Evolutionary conservation across 2,888 invertebrate species (phyloP), one percentile per base, ranked within the genome.

Genomic region (Nemotelus pantherinus): DNA sequence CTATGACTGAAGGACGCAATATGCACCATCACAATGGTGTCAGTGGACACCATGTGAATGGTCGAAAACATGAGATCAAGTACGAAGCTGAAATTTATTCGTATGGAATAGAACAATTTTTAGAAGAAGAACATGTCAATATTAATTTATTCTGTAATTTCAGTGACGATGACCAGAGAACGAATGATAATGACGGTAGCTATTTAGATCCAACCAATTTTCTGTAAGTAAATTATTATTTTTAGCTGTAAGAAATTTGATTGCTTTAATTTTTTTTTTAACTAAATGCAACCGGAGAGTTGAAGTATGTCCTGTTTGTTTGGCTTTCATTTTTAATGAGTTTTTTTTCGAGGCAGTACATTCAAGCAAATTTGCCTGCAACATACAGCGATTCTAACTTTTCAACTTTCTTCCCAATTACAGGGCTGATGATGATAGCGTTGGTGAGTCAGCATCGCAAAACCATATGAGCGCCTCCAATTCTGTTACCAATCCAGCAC

Each of bases 51-150:
- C 65, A 76, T 7, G 71, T 39, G 9, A 77, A 77, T 9, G 77
- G 75, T 55, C 64, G 71, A 44, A 44, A 10, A 25, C 60, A 65
- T n/a, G 76, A 76, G 39, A 58, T 79, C 3, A 79, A 79, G 77
- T 79, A 79, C 47, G 79, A 79, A 67, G 76, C 79, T 41, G 79
- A 77, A 60, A 58, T 77, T 68, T 77, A 79, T 53, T 79, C 79
- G 79, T 79, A 79, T 65, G 68, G 55, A 41, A n/a, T 64, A 3
- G 4, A 60, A n/a, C 7, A 76, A 10, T 48, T 10, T 25, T 25
- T 0, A 25, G 5, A 70, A 70, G 43, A 25, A 53, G 41, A 53
- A 2, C 6, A 45, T 77, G 7, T 68, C 48, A 58, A 25, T 6
- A 44, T 60, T 55, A 47, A 43, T 77, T 41, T 50, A 43, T 44